A percentile compares a stretch with the other conserved stretches of the same genome.
Evolutionary conservation across 1,140 invertebrate genomes (phyloP).

Genomic region (Pseudomyrmex sp.): DNA sequence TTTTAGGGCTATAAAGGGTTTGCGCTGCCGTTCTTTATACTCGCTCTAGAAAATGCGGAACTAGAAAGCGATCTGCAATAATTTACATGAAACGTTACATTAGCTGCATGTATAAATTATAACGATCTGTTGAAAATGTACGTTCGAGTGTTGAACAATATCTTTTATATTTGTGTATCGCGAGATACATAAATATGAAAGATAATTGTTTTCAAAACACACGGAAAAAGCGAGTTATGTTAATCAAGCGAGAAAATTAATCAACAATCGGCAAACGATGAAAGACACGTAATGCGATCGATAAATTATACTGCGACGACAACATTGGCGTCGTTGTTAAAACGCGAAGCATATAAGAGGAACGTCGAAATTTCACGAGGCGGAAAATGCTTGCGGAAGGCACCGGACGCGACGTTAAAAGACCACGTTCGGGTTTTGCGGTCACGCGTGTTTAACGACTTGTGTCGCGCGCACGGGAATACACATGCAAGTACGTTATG

Average conservation of each 20-base stretch:
- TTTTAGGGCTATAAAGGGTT: neutral
- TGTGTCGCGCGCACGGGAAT: slow-evolving; percentile 34
- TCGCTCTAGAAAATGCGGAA: neutral
- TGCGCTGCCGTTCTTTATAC: no score
- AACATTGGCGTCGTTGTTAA: no score
- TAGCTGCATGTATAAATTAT: neutral
- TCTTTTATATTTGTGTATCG: no score
- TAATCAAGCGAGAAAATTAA: slow-evolving; percentile 32
- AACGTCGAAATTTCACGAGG: slow-evolving; percentile 7
- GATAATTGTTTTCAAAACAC: slow-evolving; percentile 4
- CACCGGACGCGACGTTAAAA: slow-evolving; percentile 9
- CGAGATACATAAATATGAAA: neutral
- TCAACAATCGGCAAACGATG: neutral
- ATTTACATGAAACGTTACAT: neutral
- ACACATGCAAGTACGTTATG: neutral
- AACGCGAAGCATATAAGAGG: neutral
- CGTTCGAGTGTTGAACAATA: neutral
- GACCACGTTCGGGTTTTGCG: slow-evolving; percentile 19
- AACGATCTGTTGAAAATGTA: slow-evolving; percentile 1
- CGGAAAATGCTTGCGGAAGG: neutral
- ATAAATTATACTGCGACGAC: slow-evolving; percentile 19
- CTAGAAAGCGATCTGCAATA: neutral
- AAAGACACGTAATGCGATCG: slow-evolving; percentile 7
- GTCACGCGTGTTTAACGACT: slow-evolving; percentile 49
- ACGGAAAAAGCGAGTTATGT: neutral